A percentile compares a stretch with the other conserved stretches of the same genome.
Evolutionary conservation across 2,888 invertebrate genomes (phyloP).

Genomic region (Pristionchus maxplancki): DNA sequence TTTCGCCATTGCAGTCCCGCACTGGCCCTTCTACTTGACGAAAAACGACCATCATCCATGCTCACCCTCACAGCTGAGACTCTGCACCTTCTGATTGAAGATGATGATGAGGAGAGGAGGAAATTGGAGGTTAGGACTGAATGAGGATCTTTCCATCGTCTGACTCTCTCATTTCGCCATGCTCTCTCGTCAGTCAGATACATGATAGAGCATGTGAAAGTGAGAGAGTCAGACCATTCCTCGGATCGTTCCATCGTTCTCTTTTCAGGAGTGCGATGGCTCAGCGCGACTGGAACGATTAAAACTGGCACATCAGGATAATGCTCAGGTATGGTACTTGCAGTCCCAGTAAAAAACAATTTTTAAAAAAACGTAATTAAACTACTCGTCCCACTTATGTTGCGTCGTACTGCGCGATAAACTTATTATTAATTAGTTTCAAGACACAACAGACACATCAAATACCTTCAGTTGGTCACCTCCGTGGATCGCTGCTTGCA

Average conservation of each 20-base stretch:
- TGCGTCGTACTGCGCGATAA: too few species aligned
- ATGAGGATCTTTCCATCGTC: neutral
- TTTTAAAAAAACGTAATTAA: too few species aligned
- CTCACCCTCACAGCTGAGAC: neutral
- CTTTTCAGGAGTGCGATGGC: neutral
- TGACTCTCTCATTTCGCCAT: too few species aligned
- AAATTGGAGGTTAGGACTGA: neutral
- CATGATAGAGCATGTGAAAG: too few species aligned
- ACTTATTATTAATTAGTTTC: too few species aligned
- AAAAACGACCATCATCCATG: neutral
- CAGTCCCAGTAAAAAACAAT: too few species aligned
- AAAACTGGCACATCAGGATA: neutral
- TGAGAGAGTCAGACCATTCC: neutral
- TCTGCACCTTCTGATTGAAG: neutral
- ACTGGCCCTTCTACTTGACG: neutral
- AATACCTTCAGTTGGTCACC: too few species aligned
- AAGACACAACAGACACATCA: too few species aligned
- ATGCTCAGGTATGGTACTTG: neutral
- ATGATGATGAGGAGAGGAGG: neutral
- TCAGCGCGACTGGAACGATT: neutral
- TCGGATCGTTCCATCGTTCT: neutral
- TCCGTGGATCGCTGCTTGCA: too few species aligned
- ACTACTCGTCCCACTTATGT: too few species aligned
- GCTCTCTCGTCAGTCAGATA: too few species aligned
- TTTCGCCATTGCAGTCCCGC: neutral